Evolutionary conservation across 2,797 vertebrate species (phyloP).

Genomic region (Pitangus sulphuratus): DNA sequence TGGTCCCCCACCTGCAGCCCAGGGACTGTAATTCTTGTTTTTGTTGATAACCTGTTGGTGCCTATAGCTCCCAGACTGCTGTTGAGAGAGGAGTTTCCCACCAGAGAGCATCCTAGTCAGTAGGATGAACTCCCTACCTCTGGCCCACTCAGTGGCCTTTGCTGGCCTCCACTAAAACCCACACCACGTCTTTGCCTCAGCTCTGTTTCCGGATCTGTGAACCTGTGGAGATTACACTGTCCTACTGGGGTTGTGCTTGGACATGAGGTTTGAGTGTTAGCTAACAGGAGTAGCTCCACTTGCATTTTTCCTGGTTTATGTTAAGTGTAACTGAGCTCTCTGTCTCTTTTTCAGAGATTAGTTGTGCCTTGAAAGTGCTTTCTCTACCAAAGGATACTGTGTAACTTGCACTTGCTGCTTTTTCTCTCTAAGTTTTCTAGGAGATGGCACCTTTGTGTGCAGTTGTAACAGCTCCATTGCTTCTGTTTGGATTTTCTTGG

Average conservation of each 20-base stretch:
- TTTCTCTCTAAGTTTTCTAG: not conserved
- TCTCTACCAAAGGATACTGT: not conserved
- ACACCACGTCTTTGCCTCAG: not conserved
- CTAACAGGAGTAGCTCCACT: not conserved
- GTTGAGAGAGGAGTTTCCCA: not conserved
- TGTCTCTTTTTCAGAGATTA: not conserved
- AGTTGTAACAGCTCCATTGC: not conserved
- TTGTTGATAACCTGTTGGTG: slow-evolving; percentile 3
- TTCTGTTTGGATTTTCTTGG: not conserved
- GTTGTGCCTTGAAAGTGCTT: not conserved
- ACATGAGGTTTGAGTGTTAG: not conserved
- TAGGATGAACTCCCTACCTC: not conserved
- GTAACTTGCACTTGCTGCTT: not conserved
- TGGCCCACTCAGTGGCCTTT: not conserved
- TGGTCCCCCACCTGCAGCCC: slow-evolving; percentile 22
- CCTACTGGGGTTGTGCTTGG: not conserved
- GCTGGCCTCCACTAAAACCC: not conserved
- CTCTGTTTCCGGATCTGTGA: not conserved
- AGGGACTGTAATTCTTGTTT: slow-evolving; percentile 4
- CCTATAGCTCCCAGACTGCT: not conserved
- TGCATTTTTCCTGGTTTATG: not conserved
- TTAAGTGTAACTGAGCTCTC: not conserved
- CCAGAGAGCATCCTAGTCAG: not conserved
- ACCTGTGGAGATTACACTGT: accelerated
- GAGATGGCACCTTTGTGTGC: not conserved